These are phyloP conservation scores for Pangasianodon hypophthalmus DNA, from an alignment of 2,113 vertebrate genomes.

Conservation along the genomic window DNA sequence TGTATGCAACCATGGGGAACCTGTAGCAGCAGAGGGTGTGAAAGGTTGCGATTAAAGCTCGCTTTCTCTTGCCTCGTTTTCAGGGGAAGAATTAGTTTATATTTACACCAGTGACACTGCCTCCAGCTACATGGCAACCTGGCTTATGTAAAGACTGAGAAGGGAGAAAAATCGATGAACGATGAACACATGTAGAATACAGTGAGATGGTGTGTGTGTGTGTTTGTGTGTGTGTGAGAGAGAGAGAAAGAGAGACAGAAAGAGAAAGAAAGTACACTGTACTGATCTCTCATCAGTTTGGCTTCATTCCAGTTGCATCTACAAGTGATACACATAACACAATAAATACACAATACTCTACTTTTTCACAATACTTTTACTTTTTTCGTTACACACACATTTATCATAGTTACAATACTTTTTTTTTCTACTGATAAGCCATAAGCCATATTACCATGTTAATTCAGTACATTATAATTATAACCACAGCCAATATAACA, in stretches of 20 bases:
- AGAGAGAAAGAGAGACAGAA: neutral
- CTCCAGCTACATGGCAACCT: constrained; percentile 51
- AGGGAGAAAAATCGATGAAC: constrained; percentile 41
- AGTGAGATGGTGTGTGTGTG: neutral
- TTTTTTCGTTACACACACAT: neutral
- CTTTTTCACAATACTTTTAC: neutral
- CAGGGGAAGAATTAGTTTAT: constrained; percentile 55
- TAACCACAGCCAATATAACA: neutral
- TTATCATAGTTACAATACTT: neutral
- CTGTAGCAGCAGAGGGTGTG: constrained; percentile 12
- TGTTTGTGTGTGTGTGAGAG: neutral
- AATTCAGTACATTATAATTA: neutral
- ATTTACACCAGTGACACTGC: constrained; percentile 59
- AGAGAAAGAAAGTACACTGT: neutral
- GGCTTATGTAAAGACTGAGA: constrained; percentile 57
- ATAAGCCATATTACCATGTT: neutral
- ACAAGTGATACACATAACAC: neutral
- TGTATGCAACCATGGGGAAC: neutral
- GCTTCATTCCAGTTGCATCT: constrained; percentile 24
- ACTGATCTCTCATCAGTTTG: constrained; percentile 27
- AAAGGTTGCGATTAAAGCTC: constrained; percentile 31
- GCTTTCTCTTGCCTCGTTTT: constrained; percentile 38
- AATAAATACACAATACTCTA: neutral
- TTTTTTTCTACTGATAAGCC: neutral
- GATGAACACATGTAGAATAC: constrained; percentile 39